These are phyloP conservation scores for Galagoides demidoff DNA, from an alignment of 2,797 vertebrate genomes.

Conservation along the genomic window DNA sequence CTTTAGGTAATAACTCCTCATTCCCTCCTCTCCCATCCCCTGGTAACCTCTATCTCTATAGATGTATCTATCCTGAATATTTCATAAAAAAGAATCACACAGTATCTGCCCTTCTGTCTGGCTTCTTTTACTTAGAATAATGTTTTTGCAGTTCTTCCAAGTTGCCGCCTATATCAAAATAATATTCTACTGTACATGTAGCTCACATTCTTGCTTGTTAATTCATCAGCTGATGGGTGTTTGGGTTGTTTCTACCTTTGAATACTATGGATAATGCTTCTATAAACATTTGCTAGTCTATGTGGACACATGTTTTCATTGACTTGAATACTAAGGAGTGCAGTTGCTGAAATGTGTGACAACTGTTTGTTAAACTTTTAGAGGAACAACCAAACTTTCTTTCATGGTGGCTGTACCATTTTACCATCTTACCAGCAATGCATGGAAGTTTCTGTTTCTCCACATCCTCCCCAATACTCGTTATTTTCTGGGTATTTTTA, in stretches of 20 bases:
- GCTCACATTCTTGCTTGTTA: not conserved
- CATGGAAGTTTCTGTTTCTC: not conserved
- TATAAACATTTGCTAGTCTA: not conserved
- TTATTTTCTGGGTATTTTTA: not conserved
- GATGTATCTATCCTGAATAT: not conserved
- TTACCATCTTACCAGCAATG: not conserved
- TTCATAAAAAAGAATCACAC: not conserved
- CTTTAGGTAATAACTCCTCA: not conserved
- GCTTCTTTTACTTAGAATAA: not conserved
- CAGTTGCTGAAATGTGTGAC: not conserved
- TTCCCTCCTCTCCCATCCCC: not conserved
- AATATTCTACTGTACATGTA: not conserved
- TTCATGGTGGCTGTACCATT: not conserved
- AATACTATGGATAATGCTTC: not conserved
- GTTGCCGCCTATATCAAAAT: not conserved
- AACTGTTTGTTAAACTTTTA: slow-evolving; percentile 22
- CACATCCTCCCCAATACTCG: not conserved
- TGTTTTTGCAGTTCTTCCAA: not conserved
- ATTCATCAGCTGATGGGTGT: not conserved
- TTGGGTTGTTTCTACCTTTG: not conserved
- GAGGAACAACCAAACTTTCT: slow-evolving; percentile 2
- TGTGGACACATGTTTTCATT: not conserved
- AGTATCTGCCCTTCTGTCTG: not conserved
- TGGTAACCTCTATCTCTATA: not conserved
- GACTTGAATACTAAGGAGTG: not conserved